Percentiles rank a stretch among this genome's conserved stretches.
These are phyloP conservation scores for Cydia fagiglandana DNA, from an alignment of 1,140 invertebrate genomes.

Conservation along the genomic window DNA sequence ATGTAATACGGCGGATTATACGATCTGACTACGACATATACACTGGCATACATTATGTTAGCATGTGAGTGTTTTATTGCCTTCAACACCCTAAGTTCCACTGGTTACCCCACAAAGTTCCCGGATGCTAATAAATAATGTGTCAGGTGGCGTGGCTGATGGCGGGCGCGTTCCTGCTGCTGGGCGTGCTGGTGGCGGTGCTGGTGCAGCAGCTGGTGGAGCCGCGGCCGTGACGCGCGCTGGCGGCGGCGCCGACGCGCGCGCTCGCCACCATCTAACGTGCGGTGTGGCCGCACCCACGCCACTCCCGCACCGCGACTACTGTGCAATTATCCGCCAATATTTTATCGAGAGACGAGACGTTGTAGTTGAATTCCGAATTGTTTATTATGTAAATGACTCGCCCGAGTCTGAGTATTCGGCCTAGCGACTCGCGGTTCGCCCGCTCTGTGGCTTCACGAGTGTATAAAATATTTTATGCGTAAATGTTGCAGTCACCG, in stretches of 20 bases:
- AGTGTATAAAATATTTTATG: constrained; percentile 43
- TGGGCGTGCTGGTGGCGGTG: constrained; percentile 83
- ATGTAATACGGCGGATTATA: no score
- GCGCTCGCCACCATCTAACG: constrained; percentile 55
- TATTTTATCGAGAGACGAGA: constrained; percentile 14
- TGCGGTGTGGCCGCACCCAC: constrained; percentile 12
- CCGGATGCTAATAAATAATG: background rate
- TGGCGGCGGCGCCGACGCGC: constrained; percentile 52
- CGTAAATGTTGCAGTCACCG: constrained; percentile 55
- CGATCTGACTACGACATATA: no score
- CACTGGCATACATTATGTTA: no score
- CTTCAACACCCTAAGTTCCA: no score
- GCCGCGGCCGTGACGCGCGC: constrained; percentile 63
- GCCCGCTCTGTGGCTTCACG: constrained; percentile 37
- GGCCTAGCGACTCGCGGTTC: constrained; percentile 8
- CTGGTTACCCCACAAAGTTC: background rate
- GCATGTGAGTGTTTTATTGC: no score
- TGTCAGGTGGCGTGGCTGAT: constrained; percentile 84
- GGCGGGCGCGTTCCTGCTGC: constrained; percentile 81
- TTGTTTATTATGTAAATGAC: constrained; percentile 12
- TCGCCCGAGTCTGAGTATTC: background rate
- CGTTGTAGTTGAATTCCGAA: constrained; percentile 23
- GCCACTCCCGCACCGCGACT: background rate
- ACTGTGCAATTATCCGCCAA: constrained; percentile 28
- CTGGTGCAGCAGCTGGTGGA: constrained; percentile 79